Evolutionary conservation across 2,113 vertebrate genomes (phyloP).

Genomic region (Cromileptes altivelis): DNA sequence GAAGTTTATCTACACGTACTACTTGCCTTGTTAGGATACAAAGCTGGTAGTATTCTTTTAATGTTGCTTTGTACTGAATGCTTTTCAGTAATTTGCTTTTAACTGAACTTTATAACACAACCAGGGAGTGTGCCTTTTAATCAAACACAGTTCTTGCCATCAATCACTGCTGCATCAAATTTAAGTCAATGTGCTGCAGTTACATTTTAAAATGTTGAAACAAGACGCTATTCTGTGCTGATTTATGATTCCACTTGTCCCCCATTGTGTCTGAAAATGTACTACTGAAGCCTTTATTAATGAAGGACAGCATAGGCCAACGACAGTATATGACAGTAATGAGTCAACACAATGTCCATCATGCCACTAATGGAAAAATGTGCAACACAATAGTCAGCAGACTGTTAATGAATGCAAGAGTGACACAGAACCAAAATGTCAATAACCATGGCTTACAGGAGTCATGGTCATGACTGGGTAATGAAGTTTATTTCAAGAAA

Average conservation of each 20-base stretch:
- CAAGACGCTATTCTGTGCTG: background rate
- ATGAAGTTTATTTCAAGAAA: constrained; percentile 44
- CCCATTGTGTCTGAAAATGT: constrained; percentile 9
- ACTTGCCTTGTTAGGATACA: too few species aligned
- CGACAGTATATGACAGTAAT: constrained; percentile 6
- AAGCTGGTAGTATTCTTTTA: background rate
- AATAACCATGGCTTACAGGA: constrained; percentile 7
- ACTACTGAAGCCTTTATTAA: background rate
- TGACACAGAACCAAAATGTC: constrained; percentile 22
- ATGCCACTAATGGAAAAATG: constrained; percentile 35
- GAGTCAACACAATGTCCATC: constrained; percentile 6
- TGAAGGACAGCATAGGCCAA: background rate
- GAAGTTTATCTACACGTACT: too few species aligned
- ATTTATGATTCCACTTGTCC: constrained; percentile 13
- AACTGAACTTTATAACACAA: background rate
- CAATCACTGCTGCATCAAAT: background rate
- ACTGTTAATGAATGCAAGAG: constrained; percentile 17
- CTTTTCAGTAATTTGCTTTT: background rate
- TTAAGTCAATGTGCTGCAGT: constrained; percentile 17
- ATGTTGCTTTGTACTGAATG: background rate
- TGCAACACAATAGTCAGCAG: constrained; percentile 17
- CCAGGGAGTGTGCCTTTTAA: background rate
- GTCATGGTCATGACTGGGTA: constrained; percentile 24
- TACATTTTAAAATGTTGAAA: constrained; percentile 17
- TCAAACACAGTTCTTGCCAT: background rate